Evolutionary conservation across 2,113 vertebrate species (phyloP).

Genomic region (Gracilinanus agilis): DNA sequence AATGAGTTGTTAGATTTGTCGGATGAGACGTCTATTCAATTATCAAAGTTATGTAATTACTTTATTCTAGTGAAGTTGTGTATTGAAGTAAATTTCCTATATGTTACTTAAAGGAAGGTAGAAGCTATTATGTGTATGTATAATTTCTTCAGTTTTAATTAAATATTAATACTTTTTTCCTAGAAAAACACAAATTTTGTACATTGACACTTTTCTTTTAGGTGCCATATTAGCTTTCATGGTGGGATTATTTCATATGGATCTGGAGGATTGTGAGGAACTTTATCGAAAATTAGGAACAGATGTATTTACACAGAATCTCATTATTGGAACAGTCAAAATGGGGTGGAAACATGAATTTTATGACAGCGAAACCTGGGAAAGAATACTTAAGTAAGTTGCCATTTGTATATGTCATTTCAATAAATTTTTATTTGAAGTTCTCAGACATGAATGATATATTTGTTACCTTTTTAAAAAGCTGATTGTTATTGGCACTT

Average conservation of each 20-base stretch:
- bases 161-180: neutral
- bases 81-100: constrained; percentile 14
- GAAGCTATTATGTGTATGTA: constrained; percentile 19
- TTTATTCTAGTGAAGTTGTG: constrained; percentile 4
- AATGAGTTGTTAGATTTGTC: constrained; percentile 50
- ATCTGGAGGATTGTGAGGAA: constrained; percentile 94
- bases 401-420: constrained; percentile 10
- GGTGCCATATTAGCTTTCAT: constrained; percentile 97
- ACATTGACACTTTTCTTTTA: constrained; percentile 78
- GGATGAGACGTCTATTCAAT: constrained; percentile 14
- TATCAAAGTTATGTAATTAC: constrained; percentile 45
- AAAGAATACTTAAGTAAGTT: constrained; percentile 96
- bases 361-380: constrained; percentile 97
- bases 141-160: constrained; percentile 33
- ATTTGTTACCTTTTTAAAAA: constrained; percentile 50
- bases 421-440: neutral
- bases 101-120: constrained; percentile 29
- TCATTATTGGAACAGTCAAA: constrained; percentile 96
- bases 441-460: neutral
- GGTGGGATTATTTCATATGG: constrained; percentile 94
- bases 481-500: constrained; percentile 48
- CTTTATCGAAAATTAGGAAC: constrained; percentile 95
- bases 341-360: constrained; percentile 99
- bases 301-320: constrained; percentile 97
- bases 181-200: neutral